Percentiles rank a stretch among this genome's conserved stretches.
Conservation (phyloP, 2,888 invertebrate species). For the Barypeithes pellucidus region DNA sequence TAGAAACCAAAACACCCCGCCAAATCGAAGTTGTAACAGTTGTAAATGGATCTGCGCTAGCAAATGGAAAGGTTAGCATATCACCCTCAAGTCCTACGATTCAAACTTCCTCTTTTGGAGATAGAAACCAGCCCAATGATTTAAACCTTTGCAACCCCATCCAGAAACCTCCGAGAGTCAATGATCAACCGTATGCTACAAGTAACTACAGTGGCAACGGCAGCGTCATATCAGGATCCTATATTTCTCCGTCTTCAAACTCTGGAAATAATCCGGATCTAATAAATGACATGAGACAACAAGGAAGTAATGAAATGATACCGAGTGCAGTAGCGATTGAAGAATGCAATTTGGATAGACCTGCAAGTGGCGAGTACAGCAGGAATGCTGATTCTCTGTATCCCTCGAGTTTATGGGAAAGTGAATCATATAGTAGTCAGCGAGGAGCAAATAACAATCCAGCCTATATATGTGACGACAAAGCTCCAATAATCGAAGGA, state of each 20-base stretch:
- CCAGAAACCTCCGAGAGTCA: constrained; percentile 81
- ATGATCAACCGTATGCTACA: constrained; percentile 80
- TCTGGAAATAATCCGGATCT: constrained; percentile 88
- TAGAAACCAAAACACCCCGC: constrained; percentile 84
- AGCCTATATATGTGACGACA: constrained; percentile 79
- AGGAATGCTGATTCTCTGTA: constrained; percentile 84
- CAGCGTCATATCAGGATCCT: constrained; percentile 77
- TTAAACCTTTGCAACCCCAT: constrained; percentile 77
- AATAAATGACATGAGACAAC: constrained; percentile 86
- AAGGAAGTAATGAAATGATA: constrained; percentile 73
- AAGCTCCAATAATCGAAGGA: constrained; percentile 80
- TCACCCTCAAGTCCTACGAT: constrained; percentile 64
- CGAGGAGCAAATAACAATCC: constrained; percentile 73
- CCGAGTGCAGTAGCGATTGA: constrained; percentile 62
- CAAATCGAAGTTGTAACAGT: constrained; percentile 81
- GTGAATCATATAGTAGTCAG: constrained; percentile 72
- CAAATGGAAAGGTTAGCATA: constrained; percentile 71
- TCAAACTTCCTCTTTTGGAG: constrained; percentile 71
- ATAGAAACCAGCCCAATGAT: constrained; percentile 69
- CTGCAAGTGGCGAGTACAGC: constrained; percentile 85
- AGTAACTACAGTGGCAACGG: constrained; percentile 81
- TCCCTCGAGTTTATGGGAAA: constrained; percentile 87
- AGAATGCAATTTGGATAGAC: constrained; percentile 66
- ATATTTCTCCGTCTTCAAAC: constrained; percentile 83
- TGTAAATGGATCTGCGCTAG: constrained; percentile 72